These are phyloP conservation scores for Lepidothrix coronata DNA, from an alignment of 2,113 vertebrate species.

Conservation along the genomic window DNA sequence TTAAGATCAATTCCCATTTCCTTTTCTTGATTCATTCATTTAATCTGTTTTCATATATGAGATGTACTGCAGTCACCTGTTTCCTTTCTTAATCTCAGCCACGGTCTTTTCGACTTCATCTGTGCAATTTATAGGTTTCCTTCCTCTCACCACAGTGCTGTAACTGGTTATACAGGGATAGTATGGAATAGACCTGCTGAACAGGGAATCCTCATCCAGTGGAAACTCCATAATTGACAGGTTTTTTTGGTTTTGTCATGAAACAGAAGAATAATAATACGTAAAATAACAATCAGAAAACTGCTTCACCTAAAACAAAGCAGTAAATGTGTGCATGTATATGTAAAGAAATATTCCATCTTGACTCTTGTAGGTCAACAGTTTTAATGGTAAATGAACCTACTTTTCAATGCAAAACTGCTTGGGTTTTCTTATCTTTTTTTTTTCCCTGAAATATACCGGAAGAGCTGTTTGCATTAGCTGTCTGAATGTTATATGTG, in stretches of 20 bases:
- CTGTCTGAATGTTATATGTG: neutral
- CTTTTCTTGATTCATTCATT: neutral
- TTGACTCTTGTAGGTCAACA: neutral
- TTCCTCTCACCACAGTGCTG: neutral
- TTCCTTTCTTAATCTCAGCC: neutral
- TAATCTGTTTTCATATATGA: neutral
- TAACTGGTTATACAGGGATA: neutral
- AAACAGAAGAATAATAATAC: neutral
- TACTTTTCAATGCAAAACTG: neutral
- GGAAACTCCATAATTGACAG: neutral
- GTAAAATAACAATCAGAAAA: neutral
- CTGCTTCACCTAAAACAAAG: neutral
- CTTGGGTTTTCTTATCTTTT: neutral
- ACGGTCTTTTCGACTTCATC: neutral
- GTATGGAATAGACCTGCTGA: neutral
- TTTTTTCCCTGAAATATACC: neutral
- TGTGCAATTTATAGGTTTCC: neutral
- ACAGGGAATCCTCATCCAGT: neutral
- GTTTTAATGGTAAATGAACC: neutral
- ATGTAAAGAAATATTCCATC: neutral
- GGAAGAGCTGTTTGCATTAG: neutral
- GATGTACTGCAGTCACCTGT: neutral
- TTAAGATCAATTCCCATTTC: conserved; percentile 1
- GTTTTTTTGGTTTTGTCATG: neutral
- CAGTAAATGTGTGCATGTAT: neutral